A percentile compares a stretch with the other conserved stretches of the same genome.
Conservation (phyloP, 2,888 invertebrate species). For the Gymnoscelis rufifasciata region DNA sequence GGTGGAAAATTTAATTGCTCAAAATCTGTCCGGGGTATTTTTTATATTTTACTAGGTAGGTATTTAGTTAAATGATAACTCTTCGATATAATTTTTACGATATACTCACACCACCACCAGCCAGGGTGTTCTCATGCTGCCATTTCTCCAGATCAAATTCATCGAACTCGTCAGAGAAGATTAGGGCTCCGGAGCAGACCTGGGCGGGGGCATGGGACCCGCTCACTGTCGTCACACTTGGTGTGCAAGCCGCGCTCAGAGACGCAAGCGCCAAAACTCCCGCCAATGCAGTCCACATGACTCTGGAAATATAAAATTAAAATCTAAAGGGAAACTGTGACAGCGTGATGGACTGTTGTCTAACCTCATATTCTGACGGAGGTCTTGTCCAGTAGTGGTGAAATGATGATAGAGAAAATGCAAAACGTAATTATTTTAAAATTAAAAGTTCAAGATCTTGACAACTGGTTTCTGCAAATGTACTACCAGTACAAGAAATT, state of each 20-base stretch:
- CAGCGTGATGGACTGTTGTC: not conserved
- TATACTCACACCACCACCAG: conserved; percentile 81
- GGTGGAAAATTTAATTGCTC: too few relatives aligned
- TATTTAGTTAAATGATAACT: too few relatives aligned
- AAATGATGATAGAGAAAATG: too few relatives aligned
- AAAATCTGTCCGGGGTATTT: too few relatives aligned
- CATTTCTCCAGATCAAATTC: conserved; percentile 79
- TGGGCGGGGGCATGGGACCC: conserved; percentile 67
- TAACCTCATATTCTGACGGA: too few relatives aligned
- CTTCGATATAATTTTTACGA: too few relatives aligned
- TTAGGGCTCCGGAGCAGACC: conserved; percentile 77
- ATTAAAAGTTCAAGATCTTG: too few relatives aligned
- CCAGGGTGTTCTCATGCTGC: conserved; percentile 82
- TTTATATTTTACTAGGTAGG: too few relatives aligned
- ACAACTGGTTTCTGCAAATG: too few relatives aligned
- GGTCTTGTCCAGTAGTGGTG: too few relatives aligned
- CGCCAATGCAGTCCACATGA: conserved; percentile 51
- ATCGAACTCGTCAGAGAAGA: conserved; percentile 82
- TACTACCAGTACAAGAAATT: too few relatives aligned
- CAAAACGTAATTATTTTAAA: too few relatives aligned
- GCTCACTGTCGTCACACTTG: conserved; percentile 71
- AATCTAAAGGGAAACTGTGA: not conserved
- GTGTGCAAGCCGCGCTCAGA: conserved; percentile 53
- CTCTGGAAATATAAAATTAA: conserved; percentile 26
- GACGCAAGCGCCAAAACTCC: conserved; percentile 46